Evolutionary conservation across 2,113 vertebrate species (phyloP).

Genomic region (Bettongia penicillata): DNA sequence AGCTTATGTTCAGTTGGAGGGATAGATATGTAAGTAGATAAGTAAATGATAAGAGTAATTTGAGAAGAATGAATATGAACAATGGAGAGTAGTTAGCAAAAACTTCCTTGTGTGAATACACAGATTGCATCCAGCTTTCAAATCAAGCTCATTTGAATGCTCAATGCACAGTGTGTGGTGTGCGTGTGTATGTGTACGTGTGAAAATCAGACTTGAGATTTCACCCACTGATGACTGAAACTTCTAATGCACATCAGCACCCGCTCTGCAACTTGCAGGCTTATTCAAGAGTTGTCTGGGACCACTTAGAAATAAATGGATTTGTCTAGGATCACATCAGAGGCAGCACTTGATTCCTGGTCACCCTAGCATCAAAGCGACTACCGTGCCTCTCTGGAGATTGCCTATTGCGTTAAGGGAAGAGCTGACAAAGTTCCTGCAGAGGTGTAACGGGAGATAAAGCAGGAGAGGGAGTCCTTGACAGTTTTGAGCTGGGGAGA

Average conservation of each 20-base stretch:
- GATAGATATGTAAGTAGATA: neutral
- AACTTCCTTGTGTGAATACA: no score
- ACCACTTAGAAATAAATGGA: neutral
- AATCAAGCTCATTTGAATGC: no score
- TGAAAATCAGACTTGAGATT: no score
- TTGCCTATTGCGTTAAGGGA: neutral
- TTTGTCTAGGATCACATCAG: neutral
- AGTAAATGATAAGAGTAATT: neutral
- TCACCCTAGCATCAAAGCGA: neutral
- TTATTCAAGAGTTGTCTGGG: neutral
- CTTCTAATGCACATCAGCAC: no score
- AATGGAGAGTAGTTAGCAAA: no score
- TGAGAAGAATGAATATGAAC: neutral
- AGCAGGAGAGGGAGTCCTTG: neutral
- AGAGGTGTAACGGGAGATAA: neutral
- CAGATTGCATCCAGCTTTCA: no score
- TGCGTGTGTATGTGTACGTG: no score
- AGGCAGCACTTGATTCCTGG: no score
- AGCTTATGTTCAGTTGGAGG: neutral
- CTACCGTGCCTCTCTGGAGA: neutral
- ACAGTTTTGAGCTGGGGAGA: no score
- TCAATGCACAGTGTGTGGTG: no score
- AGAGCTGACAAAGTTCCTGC: neutral
- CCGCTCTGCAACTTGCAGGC: neutral
- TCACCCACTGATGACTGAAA: no score